These are phyloP conservation scores for Drosophila repletoides DNA, from an alignment of 1,140 invertebrate genomes.

Conservation along the genomic window DNA sequence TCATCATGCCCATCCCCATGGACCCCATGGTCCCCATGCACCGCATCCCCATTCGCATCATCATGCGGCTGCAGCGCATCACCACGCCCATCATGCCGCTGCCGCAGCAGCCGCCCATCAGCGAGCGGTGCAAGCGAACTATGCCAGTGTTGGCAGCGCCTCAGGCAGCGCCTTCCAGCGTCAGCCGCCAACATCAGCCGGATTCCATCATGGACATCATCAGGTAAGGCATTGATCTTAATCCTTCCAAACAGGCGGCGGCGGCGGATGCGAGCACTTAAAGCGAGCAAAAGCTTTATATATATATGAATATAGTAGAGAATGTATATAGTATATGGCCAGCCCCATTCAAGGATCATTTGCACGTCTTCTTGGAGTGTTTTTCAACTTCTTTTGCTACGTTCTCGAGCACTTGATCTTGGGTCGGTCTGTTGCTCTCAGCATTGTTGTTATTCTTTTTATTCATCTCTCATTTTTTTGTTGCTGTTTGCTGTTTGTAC, in stretches of 20 bases:
- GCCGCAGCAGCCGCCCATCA: slow-evolving; percentile 38
- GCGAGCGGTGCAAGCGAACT: slow-evolving; percentile 48
- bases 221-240: slow-evolving; percentile 73
- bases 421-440: slow-evolving; percentile 37
- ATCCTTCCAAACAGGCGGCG: slow-evolving; percentile 30
- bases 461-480: slow-evolving; percentile 16
- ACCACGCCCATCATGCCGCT: slow-evolving; percentile 56
- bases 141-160: slow-evolving; percentile 62
- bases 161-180: slow-evolving; percentile 78
- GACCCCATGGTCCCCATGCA: too few relatives aligned
- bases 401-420: slow-evolving; percentile 73
- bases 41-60: slow-evolving; percentile 48
- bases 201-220: slow-evolving; percentile 81
- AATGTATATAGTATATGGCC: slow-evolving; percentile 23
- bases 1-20: slow-evolving; percentile 54
- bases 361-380: slow-evolving; percentile 54
- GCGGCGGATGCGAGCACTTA: slow-evolving; percentile 43
- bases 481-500: slow-evolving; percentile 65
- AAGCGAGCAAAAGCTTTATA: slow-evolving; percentile 42
- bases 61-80: slow-evolving; percentile 53
- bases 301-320: background rate
- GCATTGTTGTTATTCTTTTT: slow-evolving; percentile 49
- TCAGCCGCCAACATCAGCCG: slow-evolving; percentile 60
- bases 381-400: slow-evolving; percentile 41
- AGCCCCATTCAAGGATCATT: slow-evolving; percentile 67